Evolutionary conservation across 2,113 vertebrate genomes (phyloP), one percentile per base, ranked within the genome.

Genomic region (Callipepla squamata): DNA sequence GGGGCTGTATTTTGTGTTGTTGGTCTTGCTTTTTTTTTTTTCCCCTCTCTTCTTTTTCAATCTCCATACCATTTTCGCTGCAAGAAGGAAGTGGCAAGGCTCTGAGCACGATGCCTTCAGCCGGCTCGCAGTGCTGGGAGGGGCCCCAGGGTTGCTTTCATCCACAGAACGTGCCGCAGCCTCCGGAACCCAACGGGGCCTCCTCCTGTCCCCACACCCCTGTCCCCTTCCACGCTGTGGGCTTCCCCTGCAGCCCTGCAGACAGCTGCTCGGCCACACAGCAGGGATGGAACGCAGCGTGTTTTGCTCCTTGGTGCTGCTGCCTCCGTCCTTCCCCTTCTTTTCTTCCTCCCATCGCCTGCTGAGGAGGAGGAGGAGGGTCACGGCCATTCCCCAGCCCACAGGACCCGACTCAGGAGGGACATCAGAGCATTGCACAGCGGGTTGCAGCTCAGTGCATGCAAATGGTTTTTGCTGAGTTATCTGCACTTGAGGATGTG

Each of bases 81-180:
- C 45, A 80, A 85, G 42, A 30, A 82, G 79, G 61, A 75, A 92
- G 85, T 61, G 1, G 1, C 42, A 75, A 92, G 80, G 45, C 94
- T 87, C 7, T 70, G 65, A 93, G 84, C 4, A 7, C 32, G 4
- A 45, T 70, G 93, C 95, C 95, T 9, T 44, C 84, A 85, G 94
- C 90, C 3, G 10, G 78, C 92, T 80, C 22, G 50, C 62, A 94
- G 92, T 57, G 3, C 95, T 87, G 89, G 89, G 91, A 92, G 93
- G 93, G 89, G 91, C 85, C 94, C 92, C 78, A 7, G 86, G 92
- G 96, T 92, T 81, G 78, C 80, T 92, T 94, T 92, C 89, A 95
- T 92, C 91, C 77, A 91, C 45, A 1, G 89, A 96, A 90, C 42
- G 15, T 1, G 3, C 28, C 1, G 1, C 50, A 80, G 20, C 83